Conservation (phyloP, 1,140 invertebrate genomes). For the Bicyclus anynana region DNA sequence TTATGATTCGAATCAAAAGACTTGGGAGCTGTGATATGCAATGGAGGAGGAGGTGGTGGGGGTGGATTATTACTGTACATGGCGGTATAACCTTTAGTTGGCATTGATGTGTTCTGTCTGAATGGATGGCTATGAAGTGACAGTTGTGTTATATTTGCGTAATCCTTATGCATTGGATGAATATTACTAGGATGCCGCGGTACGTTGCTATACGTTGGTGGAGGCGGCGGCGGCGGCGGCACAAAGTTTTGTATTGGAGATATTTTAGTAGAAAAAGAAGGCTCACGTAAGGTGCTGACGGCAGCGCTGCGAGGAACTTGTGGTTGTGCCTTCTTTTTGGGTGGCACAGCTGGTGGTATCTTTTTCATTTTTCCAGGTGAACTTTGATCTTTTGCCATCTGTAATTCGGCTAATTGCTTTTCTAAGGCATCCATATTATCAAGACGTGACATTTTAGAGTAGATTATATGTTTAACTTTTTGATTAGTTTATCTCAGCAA, state of each 20-base stretch:
- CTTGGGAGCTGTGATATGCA: conserved; percentile 32
- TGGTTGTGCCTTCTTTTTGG: conserved; percentile 87
- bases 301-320: conserved; percentile 78
- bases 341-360: conserved; percentile 85
- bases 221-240: conserved; percentile 29
- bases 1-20: conserved; percentile 67
- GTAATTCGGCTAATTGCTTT: conserved; percentile 78
- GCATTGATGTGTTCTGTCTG: conserved; percentile 29
- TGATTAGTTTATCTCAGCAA: too few species aligned
- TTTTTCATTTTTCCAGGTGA: conserved; percentile 77
- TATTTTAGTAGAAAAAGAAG: conserved; percentile 66
- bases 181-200: conserved; percentile 52
- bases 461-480: too few species aligned
- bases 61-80: conserved; percentile 56
- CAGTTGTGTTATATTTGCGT: conserved; percentile 50
- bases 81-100: conserved; percentile 37
- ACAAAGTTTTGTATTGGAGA: conserved; percentile 35
- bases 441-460: conserved; percentile 48
- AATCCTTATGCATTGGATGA: conserved; percentile 46
- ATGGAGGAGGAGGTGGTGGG: conserved; percentile 50
- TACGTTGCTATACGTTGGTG: conserved; percentile 32
- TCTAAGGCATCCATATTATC: conserved; percentile 78
- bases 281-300: conserved; percentile 57
- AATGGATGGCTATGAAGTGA: conserved; percentile 35
- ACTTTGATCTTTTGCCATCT: conserved; percentile 65